Percentiles rank a stretch among this genome's conserved stretches.
Conservation (phyloP, 1,140 invertebrate species). For the Sitophilus oryzae region DNA sequence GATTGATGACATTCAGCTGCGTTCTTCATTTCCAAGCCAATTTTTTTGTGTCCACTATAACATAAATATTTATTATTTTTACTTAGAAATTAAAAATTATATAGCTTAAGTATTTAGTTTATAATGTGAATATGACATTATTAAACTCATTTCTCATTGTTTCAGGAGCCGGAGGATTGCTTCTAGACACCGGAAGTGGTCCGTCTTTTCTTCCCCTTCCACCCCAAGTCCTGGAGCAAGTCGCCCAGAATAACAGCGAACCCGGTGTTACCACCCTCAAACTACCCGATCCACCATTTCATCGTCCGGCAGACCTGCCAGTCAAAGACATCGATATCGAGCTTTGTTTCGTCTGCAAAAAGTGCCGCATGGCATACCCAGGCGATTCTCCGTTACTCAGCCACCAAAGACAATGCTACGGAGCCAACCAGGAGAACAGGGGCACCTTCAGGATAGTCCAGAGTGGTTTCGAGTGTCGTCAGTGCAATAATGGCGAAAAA, state of each 20-base stretch:
- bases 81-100: too few relatives aligned
- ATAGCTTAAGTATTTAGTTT: too few relatives aligned
- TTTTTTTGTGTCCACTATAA: too few relatives aligned
- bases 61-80: too few relatives aligned
- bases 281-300: constrained; percentile 49
- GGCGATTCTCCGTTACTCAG: constrained; percentile 63
- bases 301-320: constrained; percentile 36
- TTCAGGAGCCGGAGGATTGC: constrained; percentile 46
- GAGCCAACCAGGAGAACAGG: constrained; percentile 57
- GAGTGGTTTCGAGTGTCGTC: constrained; percentile 62
- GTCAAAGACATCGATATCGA: constrained; percentile 64
- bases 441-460: constrained; percentile 61
- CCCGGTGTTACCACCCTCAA: constrained; percentile 60
- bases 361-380: constrained; percentile 76
- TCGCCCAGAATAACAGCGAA: constrained; percentile 59
- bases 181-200: constrained; percentile 50
- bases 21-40: too few relatives aligned
- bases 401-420: constrained; percentile 67
- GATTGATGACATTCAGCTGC: too few relatives aligned
- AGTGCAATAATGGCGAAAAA: constrained; percentile 57
- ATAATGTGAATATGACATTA: too few relatives aligned
- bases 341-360: constrained; percentile 78
- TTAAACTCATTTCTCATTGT: too few relatives aligned
- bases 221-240: constrained; percentile 57
- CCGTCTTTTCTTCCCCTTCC: constrained; percentile 58